Evolutionary conservation across 1,140 invertebrate genomes (phyloP).

Genomic region (Manduca sexta): DNA sequence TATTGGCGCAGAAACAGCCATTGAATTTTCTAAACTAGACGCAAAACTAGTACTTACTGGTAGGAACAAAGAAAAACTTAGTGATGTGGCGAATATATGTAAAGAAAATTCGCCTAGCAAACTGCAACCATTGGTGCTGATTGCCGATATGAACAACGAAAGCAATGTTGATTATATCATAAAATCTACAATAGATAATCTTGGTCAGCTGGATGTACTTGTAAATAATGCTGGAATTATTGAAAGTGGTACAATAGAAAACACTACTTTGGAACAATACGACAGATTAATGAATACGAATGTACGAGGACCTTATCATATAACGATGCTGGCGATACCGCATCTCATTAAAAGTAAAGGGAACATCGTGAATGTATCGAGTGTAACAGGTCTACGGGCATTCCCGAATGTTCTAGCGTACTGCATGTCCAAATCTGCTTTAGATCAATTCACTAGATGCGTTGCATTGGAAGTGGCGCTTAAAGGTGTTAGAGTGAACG

Average conservation of each 20-base stretch:
- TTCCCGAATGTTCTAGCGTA: conserved; percentile 81
- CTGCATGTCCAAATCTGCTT: conserved; percentile 85
- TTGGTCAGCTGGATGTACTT: conserved; percentile 79
- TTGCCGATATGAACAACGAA: conserved; percentile 80
- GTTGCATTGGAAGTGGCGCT: conserved; percentile 79
- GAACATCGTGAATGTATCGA: conserved; percentile 88
- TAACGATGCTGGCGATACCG: conserved; percentile 84
- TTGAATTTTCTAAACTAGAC: conserved; percentile 82
- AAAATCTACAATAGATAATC: conserved; percentile 74
- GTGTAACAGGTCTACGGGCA: conserved; percentile 83
- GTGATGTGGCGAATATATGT: conserved; percentile 76
- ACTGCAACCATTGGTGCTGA: conserved; percentile 69
- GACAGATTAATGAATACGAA: conserved; percentile 84
- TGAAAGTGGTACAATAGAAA: conserved; percentile 81
- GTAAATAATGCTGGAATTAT: conserved; percentile 85
- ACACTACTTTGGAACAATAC: conserved; percentile 81
- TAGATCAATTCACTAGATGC: conserved; percentile 88
- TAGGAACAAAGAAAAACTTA: conserved; percentile 46
- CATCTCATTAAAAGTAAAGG: conserved; percentile 82
- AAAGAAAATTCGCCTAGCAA: conserved; percentile 52
- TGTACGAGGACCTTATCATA: conserved; percentile 81
- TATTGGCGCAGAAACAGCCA: conserved; percentile 87
- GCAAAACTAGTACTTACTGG: conserved; percentile 80
- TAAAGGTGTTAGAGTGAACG: conserved; percentile 85
- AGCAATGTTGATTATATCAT: conserved; percentile 77